phyloP scores from a whole-genome alignment of 2,113 vertebrate genomes.

The Callocephalon fimbriatum region DNA sequence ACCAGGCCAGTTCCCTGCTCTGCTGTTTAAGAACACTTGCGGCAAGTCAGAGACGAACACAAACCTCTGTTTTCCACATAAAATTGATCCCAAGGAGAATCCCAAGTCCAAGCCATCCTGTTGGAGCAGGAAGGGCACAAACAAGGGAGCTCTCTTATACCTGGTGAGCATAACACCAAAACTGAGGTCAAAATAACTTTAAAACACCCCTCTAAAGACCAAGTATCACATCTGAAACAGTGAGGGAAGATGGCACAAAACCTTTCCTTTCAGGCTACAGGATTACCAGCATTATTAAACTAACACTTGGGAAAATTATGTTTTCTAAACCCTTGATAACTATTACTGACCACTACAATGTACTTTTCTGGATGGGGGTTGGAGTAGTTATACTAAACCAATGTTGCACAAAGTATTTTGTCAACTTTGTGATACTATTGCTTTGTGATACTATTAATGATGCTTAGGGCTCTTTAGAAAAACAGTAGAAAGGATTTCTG shows the following conservation, averaged over 20 bases:
- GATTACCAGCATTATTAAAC: background rate
- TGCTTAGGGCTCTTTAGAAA: background rate
- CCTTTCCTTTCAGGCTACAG: background rate
- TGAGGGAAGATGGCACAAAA: background rate
- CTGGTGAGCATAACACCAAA: background rate
- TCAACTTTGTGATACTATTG: background rate
- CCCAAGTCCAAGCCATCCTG: background rate
- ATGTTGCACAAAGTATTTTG: background rate
- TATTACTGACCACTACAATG: background rate
- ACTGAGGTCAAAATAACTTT: background rate
- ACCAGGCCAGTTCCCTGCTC: background rate
- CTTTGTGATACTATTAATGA: background rate
- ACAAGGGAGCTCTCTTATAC: background rate
- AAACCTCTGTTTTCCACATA: slow-evolving; percentile 1
- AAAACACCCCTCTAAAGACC: background rate
- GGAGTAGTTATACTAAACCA: background rate
- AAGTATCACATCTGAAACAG: background rate
- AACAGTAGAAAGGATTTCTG: background rate
- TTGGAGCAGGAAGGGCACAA: background rate
- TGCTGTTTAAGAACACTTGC: background rate
- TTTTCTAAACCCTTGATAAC: background rate
- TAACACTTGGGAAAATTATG: background rate
- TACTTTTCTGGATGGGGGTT: background rate
- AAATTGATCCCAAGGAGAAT: background rate
- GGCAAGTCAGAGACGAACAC: background rate